Evolutionary conservation across 2,888 invertebrate genomes (phyloP).

Genomic region (Acleris sparsana): DNA sequence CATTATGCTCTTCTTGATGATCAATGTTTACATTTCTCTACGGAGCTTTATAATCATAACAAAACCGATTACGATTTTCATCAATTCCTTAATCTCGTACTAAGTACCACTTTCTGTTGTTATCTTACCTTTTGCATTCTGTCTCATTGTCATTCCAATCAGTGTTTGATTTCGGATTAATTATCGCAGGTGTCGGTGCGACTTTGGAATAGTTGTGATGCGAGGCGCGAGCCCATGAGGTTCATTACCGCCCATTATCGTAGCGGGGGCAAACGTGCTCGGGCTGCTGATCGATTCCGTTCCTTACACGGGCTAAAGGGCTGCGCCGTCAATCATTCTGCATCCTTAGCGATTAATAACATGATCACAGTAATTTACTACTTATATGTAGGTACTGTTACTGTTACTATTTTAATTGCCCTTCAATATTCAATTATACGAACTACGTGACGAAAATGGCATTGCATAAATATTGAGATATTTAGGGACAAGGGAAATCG

Average conservation of each 20-base stretch:
- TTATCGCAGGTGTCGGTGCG: slow-evolving; percentile 55
- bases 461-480: neutral
- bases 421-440: neutral
- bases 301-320: slow-evolving; percentile 47
- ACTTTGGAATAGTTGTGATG: slow-evolving; percentile 62
- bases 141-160: slow-evolving; percentile 26
- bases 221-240: slow-evolving; percentile 55
- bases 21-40: neutral
- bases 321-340: slow-evolving; percentile 49
- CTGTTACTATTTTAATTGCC: neutral
- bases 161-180: slow-evolving; percentile 53
- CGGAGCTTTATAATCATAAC: neutral
- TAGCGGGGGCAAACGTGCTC: slow-evolving; percentile 63
- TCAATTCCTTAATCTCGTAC: neutral
- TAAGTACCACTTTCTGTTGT: neutral
- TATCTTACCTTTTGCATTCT: neutral
- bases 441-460: too few relatives aligned
- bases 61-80: neutral
- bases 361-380: slow-evolving; percentile 16
- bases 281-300: slow-evolving; percentile 53
- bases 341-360: slow-evolving; percentile 28
- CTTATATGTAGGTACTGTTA: slow-evolving; percentile 1
- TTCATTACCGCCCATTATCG: slow-evolving; percentile 72
- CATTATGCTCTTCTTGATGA: slow-evolving; percentile 3
- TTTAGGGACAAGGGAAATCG: slow-evolving; percentile 8